Percentiles rank a stretch among this genome's conserved stretches.
These are phyloP conservation scores for Syngnathus acus DNA, from an alignment of 2,797 vertebrate genomes.

Conservation along the genomic window DNA sequence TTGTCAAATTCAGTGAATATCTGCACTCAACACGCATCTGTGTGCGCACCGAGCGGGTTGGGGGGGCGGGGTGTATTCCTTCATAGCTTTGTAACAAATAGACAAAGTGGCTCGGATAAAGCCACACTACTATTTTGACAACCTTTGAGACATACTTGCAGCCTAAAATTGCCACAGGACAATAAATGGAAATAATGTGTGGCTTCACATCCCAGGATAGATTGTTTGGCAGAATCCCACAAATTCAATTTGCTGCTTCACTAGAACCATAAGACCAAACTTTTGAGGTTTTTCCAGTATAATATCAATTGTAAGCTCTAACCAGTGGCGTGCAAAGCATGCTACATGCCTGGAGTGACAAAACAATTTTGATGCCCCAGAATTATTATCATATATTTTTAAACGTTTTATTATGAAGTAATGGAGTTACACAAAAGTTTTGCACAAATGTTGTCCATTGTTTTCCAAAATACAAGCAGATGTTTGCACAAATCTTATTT, in stretches of 20 bases:
- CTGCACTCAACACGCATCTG: not conserved
- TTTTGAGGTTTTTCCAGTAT: not conserved
- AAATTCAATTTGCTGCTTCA: not conserved
- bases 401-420: too few species aligned
- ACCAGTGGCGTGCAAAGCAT: not conserved
- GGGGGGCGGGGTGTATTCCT: not conserved
- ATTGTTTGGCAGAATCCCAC: not conserved
- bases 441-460: not conserved
- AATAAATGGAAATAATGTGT: not conserved
- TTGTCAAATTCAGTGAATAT: conserved; percentile 1
- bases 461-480: conserved; percentile 13
- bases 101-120: not conserved
- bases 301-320: not conserved
- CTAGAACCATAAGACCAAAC: not conserved
- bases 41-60: not conserved
- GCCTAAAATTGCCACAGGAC: not conserved
- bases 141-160: not conserved
- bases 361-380: too few species aligned
- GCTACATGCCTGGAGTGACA: too few species aligned
- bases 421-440: too few species aligned
- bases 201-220: not conserved
- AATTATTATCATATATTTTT: too few species aligned
- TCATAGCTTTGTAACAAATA: not conserved
- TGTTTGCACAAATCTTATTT: not conserved
- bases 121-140: not conserved